These are phyloP conservation scores for Intellagama lesueurii DNA, from an alignment of 2,797 vertebrate genomes.

Conservation along the genomic window DNA sequence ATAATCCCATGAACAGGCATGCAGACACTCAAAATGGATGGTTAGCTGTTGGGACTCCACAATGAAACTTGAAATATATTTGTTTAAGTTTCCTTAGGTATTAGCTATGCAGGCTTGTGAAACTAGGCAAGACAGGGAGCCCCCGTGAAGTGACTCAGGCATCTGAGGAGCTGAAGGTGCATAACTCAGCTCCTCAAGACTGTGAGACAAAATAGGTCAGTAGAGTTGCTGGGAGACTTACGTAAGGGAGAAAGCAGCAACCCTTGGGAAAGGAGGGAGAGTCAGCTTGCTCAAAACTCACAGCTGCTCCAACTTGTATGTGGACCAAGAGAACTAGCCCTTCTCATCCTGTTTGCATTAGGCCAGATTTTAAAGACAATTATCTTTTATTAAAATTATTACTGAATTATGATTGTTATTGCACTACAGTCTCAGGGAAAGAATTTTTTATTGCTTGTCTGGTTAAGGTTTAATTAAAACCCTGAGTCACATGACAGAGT, in stretches of 20 bases:
- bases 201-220: constrained; percentile 66
- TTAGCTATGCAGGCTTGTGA: constrained; percentile 41
- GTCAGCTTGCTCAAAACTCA: constrained; percentile 63
- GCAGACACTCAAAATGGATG: constrained; percentile 61
- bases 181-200: constrained; percentile 60
- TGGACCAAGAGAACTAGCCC: constrained; percentile 57
- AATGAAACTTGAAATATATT: constrained; percentile 64
- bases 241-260: constrained; percentile 62
- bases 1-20: constrained; percentile 57
- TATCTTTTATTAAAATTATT: constrained; percentile 59
- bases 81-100: constrained; percentile 65
- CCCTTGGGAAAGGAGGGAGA: constrained; percentile 52
- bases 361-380: constrained; percentile 49
- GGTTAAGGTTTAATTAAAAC: constrained; percentile 36
- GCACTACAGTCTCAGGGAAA: neutral
- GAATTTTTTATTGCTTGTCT: constrained; percentile 42
- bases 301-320: constrained; percentile 65
- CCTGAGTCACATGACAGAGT: constrained; percentile 27
- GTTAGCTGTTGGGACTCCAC: constrained; percentile 45
- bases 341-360: constrained; percentile 65
- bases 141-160: constrained; percentile 35
- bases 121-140: constrained; percentile 54
- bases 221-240: constrained; percentile 61
- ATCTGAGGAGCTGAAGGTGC: constrained; percentile 45
- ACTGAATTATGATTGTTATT: constrained; percentile 33